Conservation (phyloP, 2,888 invertebrate species). For the Syrista parreyssii region DNA sequence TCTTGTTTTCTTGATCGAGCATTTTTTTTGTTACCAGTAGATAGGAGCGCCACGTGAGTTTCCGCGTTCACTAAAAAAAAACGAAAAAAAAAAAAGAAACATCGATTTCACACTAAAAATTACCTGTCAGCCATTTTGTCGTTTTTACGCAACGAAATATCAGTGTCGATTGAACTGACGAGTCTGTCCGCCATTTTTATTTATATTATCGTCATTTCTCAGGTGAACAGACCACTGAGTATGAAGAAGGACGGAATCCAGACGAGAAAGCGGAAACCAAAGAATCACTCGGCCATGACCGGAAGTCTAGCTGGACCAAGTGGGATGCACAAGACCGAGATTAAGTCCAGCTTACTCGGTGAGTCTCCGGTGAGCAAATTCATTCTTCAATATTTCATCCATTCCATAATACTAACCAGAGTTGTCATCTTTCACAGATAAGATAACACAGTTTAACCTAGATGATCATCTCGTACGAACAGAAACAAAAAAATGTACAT, state of each 20-base stretch:
- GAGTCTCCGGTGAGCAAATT: constrained; percentile 61
- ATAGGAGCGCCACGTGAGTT: not conserved
- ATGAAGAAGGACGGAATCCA: constrained; percentile 99
- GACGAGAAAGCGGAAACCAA: constrained; percentile 94
- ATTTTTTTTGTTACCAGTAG: not conserved
- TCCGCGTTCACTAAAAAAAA: not conserved
- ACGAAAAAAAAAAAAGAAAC: no score
- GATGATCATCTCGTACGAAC: no score
- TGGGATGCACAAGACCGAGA: constrained; percentile 59
- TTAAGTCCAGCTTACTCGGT: constrained; percentile 62
- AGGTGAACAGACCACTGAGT: constrained; percentile 94
- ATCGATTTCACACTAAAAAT: not conserved
- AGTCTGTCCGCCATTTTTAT: not conserved
- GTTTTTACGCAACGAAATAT: not conserved
- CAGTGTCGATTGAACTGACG: not conserved
- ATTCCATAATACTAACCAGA: not conserved
- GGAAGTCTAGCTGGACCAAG: constrained; percentile 51
- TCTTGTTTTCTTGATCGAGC: not conserved
- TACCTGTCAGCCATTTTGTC: not conserved
- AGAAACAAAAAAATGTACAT: no score
- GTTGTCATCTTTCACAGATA: not conserved
- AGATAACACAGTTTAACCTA: no score
- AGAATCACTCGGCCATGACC: constrained; percentile 67
- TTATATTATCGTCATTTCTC: constrained; percentile 34
- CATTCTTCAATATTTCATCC: constrained; percentile 8